Percentiles rank a stretch among this genome's conserved stretches.
These are phyloP conservation scores for Dermatemys mawii DNA, from an alignment of 2,113 vertebrate species.

Conservation along the genomic window DNA sequence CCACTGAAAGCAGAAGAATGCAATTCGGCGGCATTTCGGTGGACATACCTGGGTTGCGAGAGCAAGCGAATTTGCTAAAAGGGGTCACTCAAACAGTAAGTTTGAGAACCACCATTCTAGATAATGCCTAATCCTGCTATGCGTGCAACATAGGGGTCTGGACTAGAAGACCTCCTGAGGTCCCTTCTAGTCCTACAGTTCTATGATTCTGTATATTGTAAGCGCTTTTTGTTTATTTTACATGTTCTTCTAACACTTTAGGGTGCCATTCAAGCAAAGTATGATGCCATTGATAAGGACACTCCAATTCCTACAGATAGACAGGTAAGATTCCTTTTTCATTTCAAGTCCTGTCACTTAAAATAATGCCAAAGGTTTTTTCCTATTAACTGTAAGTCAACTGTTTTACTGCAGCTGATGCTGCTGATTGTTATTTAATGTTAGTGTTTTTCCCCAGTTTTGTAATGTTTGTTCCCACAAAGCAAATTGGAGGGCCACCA, in stretches of 20 bases:
- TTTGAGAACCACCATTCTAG: too few species aligned
- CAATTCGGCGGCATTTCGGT: too few species aligned
- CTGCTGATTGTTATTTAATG: neutral
- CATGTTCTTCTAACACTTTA: conserved; percentile 67
- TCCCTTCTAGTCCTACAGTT: too few species aligned
- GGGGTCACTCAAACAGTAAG: too few species aligned
- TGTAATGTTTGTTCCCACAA: neutral
- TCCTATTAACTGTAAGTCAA: accelerated
- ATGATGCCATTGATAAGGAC: conserved; percentile 95
- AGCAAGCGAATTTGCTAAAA: too few species aligned
- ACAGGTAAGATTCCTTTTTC: conserved; percentile 82
- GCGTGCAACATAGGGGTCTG: too few species aligned
- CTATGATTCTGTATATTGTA: neutral
- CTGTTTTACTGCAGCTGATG: neutral
- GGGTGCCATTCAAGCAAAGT: conserved; percentile 97
- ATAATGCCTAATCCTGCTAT: too few species aligned
- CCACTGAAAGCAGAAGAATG: too few species aligned
- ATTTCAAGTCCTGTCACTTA: neutral
- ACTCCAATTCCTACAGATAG: conserved; percentile 97
- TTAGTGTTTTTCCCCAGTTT: neutral
- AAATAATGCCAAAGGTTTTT: neutral
- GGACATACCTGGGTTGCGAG: too few species aligned
- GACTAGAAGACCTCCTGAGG: too few species aligned
- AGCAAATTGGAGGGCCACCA: neutral
- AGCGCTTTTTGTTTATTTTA: neutral